Conservation (phyloP, 2,113 vertebrate species). For the Fulica atra region DNA sequence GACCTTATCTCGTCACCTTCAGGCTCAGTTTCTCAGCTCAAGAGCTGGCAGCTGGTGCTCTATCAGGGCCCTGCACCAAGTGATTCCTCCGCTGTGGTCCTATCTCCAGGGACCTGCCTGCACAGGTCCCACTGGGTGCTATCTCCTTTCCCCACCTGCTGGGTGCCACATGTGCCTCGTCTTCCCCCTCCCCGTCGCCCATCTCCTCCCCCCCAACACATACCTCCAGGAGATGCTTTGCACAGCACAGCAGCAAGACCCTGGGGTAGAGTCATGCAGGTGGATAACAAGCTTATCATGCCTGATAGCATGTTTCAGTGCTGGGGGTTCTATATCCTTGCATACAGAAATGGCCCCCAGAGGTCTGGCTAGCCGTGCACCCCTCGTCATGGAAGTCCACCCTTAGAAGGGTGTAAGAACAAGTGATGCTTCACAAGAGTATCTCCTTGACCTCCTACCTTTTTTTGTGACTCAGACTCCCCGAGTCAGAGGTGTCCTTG, state of each 20-base stretch:
- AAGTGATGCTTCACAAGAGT: neutral
- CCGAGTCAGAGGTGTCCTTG: neutral
- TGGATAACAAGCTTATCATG: neutral
- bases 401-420: neutral
- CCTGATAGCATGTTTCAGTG: accelerated
- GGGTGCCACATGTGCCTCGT: accelerated
- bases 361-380: accelerated
- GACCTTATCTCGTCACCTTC: neutral
- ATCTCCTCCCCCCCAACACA: accelerated
- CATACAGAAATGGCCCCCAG: neutral
- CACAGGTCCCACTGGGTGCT: neutral
- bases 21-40: neutral
- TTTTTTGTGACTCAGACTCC: neutral
- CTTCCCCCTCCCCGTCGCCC: too few species aligned
- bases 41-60: neutral
- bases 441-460: neutral
- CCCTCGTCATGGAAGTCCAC: neutral
- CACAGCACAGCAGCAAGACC: neutral
- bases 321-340: neutral
- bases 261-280: neutral
- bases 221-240: neutral
- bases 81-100: accelerated
- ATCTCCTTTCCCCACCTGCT: constrained; percentile 6
- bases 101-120: neutral
- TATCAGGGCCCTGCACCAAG: neutral